Conservation (phyloP, 2,888 invertebrate genomes). For the Cheilosia variabilis region DNA sequence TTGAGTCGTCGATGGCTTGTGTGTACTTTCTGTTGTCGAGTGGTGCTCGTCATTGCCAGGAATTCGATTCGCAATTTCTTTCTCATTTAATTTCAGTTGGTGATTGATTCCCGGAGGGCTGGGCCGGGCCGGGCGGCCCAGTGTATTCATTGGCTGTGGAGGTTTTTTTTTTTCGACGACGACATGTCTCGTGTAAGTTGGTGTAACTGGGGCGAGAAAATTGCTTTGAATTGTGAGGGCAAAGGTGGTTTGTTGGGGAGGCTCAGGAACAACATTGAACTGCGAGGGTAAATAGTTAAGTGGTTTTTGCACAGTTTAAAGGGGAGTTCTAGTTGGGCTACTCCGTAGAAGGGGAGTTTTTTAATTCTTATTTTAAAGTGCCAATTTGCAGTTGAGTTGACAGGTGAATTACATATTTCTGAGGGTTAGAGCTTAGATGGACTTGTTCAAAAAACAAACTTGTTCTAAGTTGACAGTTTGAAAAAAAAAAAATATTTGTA, state of each 20-base stretch:
- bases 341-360: background rate
- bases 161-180: constrained; percentile 17
- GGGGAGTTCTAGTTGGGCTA: constrained; percentile 3
- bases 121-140: constrained; percentile 6
- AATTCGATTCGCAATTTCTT: constrained; percentile 76
- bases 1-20: constrained; percentile 1
- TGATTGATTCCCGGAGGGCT: constrained; percentile 71
- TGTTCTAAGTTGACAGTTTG: no score
- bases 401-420: background rate
- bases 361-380: background rate
- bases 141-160: constrained; percentile 56
- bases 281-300: constrained; percentile 53
- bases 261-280: background rate
- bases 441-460: no score
- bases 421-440: background rate
- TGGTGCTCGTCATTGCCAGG: constrained; percentile 73
- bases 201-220: constrained; percentile 74
- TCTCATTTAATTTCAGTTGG: constrained; percentile 75
- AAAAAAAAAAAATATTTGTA: no score
- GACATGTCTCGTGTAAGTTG: constrained; percentile 66
- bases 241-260: background rate
- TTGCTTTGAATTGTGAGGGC: constrained; percentile 72
- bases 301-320: constrained; percentile 72
- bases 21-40: constrained; percentile 57
- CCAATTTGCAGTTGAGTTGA: background rate